These are phyloP conservation scores for Ptilonorhynchus violaceus DNA, from an alignment of 2,113 vertebrate species.

Conservation along the genomic window DNA sequence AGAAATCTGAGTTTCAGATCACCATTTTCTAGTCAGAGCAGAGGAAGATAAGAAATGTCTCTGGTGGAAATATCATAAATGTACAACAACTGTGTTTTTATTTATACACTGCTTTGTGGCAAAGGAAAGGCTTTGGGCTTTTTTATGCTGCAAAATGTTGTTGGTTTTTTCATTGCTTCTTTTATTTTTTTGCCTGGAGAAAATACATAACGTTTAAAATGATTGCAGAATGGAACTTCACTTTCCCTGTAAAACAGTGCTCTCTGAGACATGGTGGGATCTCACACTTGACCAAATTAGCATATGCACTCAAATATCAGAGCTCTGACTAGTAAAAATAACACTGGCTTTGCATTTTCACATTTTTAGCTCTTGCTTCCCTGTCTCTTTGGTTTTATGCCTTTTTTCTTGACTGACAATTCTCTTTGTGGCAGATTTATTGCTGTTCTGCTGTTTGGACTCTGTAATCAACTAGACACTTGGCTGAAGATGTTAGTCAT, in stretches of 20 bases:
- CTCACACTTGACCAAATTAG: slow-evolving; percentile 57
- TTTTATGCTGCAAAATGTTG: slow-evolving; percentile 12
- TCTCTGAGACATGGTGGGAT: slow-evolving; percentile 16
- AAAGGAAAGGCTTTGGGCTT: slow-evolving; percentile 20
- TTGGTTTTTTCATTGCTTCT: not conserved
- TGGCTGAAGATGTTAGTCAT: slow-evolving; percentile 44
- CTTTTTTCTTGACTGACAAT: slow-evolving; percentile 32
- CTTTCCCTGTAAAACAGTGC: not conserved
- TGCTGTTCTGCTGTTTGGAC: slow-evolving; percentile 39
- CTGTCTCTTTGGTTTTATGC: slow-evolving; percentile 50
- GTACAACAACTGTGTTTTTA: not conserved
- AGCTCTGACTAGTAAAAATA: slow-evolving; percentile 54
- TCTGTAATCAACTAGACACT: slow-evolving; percentile 41
- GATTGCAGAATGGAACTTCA: not conserved
- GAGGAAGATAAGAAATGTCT: not conserved
- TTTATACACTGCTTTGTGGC: not conserved
- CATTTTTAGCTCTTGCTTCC: slow-evolving; percentile 44
- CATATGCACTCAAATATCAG: slow-evolving; percentile 31
- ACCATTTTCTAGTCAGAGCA: not conserved
- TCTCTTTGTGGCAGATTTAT: slow-evolving; percentile 41
- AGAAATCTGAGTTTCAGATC: not conserved
- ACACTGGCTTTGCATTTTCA: slow-evolving; percentile 48
- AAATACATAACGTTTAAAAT: not conserved
- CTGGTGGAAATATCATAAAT: not conserved
- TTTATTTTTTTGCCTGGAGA: not conserved